Conservation (phyloP, 2,797 vertebrate genomes). For the Fistularia tabacaria region DNA sequence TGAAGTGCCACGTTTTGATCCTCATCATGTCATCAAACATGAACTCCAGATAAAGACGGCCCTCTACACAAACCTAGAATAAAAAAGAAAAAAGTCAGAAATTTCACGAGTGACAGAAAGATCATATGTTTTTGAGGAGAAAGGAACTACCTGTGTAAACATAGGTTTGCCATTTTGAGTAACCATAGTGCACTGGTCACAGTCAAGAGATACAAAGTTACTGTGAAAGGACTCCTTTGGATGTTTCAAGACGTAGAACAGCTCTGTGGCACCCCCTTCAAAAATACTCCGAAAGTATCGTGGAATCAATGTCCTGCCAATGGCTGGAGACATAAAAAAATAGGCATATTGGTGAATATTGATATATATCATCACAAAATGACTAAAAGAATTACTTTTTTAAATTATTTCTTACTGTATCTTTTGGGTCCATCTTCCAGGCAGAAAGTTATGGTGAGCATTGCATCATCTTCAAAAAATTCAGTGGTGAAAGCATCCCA, state of each 20-base stretch:
- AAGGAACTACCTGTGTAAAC: slow-evolving; percentile 88
- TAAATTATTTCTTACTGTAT: slow-evolving; percentile 84
- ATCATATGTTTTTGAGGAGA: too few relatives aligned
- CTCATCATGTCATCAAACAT: slow-evolving; percentile 99
- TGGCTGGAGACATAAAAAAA: slow-evolving; percentile 74
- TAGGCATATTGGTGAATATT: not conserved
- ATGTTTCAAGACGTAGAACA: slow-evolving; percentile 96
- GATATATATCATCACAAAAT: not conserved
- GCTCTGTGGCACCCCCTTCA: slow-evolving; percentile 95
- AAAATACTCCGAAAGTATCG: slow-evolving; percentile 99
- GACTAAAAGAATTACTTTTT: not conserved
- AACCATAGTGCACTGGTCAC: slow-evolving; percentile 99
- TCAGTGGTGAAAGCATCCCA: slow-evolving; percentile 99
- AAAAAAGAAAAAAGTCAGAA: not conserved
- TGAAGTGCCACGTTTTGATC: slow-evolving; percentile 99
- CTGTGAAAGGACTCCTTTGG: slow-evolving; percentile 99
- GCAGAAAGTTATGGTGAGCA: slow-evolving; percentile 98
- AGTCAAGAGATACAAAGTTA: slow-evolving; percentile 97
- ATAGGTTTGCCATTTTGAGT: slow-evolving; percentile 98
- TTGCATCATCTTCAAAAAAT: slow-evolving; percentile 98
- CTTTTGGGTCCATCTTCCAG: slow-evolving; percentile 99
- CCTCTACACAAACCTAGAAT: slow-evolving; percentile 92
- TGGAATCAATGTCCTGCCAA: slow-evolving; percentile 97
- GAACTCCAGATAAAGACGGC: slow-evolving; percentile 95
- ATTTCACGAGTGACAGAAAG: not conserved